A percentile compares a stretch with the other conserved stretches of the same genome.
Evolutionary conservation across 2,113 vertebrate species (phyloP).

Genomic region (Ameiurus melas): DNA sequence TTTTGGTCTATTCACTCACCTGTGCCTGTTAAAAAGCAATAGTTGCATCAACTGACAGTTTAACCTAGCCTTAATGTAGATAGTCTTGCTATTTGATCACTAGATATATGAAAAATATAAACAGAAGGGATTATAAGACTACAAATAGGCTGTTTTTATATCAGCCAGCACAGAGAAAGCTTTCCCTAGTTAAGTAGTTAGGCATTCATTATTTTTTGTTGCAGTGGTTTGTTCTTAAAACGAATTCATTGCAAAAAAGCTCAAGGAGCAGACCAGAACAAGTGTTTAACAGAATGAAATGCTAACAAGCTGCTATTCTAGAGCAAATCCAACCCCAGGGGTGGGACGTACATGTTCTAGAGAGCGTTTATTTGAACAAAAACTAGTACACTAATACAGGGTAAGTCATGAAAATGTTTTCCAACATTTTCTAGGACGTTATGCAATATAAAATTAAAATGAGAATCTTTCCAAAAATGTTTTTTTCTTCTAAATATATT

Average conservation of each 20-base stretch:
- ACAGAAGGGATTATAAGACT: background rate
- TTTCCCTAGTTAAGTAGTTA: background rate
- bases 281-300: background rate
- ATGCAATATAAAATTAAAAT: background rate
- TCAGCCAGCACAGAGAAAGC: background rate
- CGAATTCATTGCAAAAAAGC: background rate
- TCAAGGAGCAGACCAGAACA: background rate
- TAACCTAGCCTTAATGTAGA: background rate
- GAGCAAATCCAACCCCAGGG: background rate
- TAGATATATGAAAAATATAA: background rate
- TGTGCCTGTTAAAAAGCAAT: background rate
- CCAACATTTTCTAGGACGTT: background rate
- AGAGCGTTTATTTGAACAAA: background rate
- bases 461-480: too few relatives aligned
- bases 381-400: background rate
- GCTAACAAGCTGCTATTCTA: background rate
- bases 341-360: background rate
- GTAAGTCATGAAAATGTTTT: background rate
- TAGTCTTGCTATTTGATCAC: background rate
- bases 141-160: background rate
- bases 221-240: background rate
- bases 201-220: background rate
- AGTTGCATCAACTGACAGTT: background rate
- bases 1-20: background rate
- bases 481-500: too few relatives aligned